These are phyloP conservation scores for Popillia japonica DNA, from an alignment of 1,140 invertebrate genomes.

Conservation along the genomic window DNA sequence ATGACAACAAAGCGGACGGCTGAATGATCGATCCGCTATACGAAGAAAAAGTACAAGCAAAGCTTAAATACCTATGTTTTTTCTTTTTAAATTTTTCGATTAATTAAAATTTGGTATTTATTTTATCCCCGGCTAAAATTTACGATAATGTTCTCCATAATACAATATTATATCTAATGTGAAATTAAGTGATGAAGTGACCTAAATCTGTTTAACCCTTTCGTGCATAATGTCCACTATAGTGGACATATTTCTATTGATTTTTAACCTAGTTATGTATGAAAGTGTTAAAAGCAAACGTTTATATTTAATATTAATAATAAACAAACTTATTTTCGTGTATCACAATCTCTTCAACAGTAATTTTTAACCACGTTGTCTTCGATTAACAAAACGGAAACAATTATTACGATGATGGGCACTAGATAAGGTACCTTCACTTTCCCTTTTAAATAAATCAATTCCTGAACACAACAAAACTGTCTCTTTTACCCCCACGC, in stretches of 20 bases:
- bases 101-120: neutral
- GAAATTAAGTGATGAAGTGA: no score
- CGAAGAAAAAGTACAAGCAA: neutral
- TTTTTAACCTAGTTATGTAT: no score
- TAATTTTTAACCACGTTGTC: no score
- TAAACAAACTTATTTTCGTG: neutral
- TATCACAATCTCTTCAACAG: no score
- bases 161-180: no score
- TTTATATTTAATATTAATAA: neutral
- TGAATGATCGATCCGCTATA: conserved; percentile 17
- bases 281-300: neutral
- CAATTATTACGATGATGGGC: no score
- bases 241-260: no score
- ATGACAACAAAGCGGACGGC: conserved; percentile 11
- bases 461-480: neutral
- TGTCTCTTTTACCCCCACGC: neutral
- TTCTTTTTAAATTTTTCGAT: neutral
- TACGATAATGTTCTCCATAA: neutral
- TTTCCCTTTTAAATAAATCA: neutral
- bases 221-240: no score
- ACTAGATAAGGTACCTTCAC: neutral
- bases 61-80: neutral
- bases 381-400: no score
- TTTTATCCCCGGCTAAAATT: neutral
- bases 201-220: no score